Percentiles rank a stretch among this genome's conserved stretches.
These are phyloP conservation scores for Wiebesia pumilae DNA, from an alignment of 1,140 invertebrate genomes.

Conservation along the genomic window DNA sequence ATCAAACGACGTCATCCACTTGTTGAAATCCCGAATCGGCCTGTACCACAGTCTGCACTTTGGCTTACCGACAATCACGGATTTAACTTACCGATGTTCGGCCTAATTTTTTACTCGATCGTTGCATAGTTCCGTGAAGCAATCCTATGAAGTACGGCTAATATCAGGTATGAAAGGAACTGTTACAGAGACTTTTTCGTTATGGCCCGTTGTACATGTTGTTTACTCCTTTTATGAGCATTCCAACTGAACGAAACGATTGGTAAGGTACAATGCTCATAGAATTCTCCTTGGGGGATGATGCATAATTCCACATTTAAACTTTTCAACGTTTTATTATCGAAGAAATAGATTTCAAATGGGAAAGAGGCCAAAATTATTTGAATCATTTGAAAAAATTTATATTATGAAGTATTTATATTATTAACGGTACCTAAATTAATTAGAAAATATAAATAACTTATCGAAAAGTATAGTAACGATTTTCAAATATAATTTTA, in stretches of 20 bases:
- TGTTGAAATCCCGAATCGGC: not conserved
- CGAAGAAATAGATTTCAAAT: not conserved
- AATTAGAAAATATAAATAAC: too few relatives aligned
- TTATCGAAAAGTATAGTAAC: too few relatives aligned
- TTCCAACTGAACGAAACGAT: not conserved
- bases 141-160: not conserved
- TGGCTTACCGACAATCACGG: not conserved
- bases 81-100: not conserved
- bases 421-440: too few relatives aligned
- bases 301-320: not conserved
- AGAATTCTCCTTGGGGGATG: not conserved
- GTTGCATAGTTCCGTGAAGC: not conserved
- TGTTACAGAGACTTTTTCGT: not conserved
- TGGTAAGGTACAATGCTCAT: not conserved
- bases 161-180: not conserved
- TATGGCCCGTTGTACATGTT: not conserved
- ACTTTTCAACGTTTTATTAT: not conserved
- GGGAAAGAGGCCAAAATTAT: too few relatives aligned
- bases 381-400: too few relatives aligned
- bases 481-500: too few relatives aligned
- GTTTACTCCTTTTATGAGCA: not conserved
- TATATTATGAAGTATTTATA: too few relatives aligned
- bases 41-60: not conserved
- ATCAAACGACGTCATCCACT: constrained; percentile 58
- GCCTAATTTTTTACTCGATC: not conserved